Percentiles rank a stretch among this genome's conserved stretches.
Evolutionary conservation across 2,888 invertebrate genomes (phyloP).

Genomic region (Scaptomyza polygonia): DNA sequence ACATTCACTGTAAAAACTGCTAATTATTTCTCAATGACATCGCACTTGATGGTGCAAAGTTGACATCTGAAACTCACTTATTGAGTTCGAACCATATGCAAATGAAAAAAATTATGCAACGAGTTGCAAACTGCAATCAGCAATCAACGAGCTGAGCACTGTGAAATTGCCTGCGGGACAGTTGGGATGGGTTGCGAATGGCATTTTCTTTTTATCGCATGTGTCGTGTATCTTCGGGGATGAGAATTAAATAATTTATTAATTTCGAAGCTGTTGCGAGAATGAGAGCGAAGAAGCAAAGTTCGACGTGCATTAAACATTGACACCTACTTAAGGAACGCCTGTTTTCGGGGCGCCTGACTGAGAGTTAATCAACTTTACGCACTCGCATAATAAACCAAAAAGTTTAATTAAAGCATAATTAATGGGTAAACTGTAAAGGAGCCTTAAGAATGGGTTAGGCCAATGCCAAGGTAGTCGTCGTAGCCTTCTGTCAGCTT

Average conservation of each 20-base stretch:
- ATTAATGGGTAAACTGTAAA: constrained; percentile 60
- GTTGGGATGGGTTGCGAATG: constrained; percentile 1
- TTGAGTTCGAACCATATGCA: constrained; percentile 33
- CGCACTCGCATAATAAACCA: constrained; percentile 67
- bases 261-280: constrained; percentile 9
- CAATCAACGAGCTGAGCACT: background rate
- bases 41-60: constrained; percentile 28
- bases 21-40: constrained; percentile 30
- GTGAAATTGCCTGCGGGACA: constrained; percentile 1
- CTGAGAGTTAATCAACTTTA: constrained; percentile 75
- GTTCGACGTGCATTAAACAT: constrained; percentile 64
- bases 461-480: constrained; percentile 16
- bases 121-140: constrained; percentile 10
- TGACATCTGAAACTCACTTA: constrained; percentile 6
- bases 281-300: background rate
- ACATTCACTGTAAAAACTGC: too few species aligned
- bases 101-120: constrained; percentile 25
- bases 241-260: constrained; percentile 54
- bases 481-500: constrained; percentile 1
- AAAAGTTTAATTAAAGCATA: constrained; percentile 79
- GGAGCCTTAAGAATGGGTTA: background rate
- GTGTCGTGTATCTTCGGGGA: constrained; percentile 4
- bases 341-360: constrained; percentile 1
- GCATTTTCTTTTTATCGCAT: constrained; percentile 20
- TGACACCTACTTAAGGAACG: constrained; percentile 57